Percentiles rank a stretch among this genome's conserved stretches.
Evolutionary conservation across 2,113 vertebrate species (phyloP).

Genomic region (Tricholaema leucomelas): DNA sequence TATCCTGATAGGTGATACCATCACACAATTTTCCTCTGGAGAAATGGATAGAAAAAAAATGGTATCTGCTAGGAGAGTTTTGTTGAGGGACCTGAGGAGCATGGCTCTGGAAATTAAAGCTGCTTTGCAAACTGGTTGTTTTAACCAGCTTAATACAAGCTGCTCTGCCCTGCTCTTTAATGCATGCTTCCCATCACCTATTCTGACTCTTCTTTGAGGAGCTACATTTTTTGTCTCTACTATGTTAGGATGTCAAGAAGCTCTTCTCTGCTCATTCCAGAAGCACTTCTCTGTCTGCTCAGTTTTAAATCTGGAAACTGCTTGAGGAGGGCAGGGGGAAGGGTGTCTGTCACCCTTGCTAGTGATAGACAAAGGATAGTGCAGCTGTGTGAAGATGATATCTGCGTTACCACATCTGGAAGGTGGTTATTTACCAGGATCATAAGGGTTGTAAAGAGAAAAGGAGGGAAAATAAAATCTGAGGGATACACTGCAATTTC

Average conservation of each 20-base stretch:
- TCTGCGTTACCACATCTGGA: neutral
- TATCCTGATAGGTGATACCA: neutral
- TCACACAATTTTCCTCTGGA: neutral
- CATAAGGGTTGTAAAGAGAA: neutral
- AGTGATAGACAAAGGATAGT: neutral
- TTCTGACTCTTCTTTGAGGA: neutral
- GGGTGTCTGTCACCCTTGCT: neutral
- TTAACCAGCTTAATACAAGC: neutral
- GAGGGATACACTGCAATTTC: neutral
- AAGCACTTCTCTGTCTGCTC: neutral
- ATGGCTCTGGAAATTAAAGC: neutral
- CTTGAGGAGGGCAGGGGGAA: fast-evolving
- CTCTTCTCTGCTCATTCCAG: neutral
- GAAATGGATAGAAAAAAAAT: neutral
- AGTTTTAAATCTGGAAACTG: neutral
- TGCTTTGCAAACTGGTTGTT: neutral
- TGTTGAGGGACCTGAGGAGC: neutral
- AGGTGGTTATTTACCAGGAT: neutral
- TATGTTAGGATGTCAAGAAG: neutral
- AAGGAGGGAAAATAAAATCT: neutral
- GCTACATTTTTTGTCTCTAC: neutral
- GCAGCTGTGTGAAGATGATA: neutral
- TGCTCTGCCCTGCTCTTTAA: neutral
- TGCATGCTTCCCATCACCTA: neutral
- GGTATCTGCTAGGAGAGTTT: neutral